Conservation (phyloP, 2,888 invertebrate species). For the Perizoma flavofasciatum region DNA sequence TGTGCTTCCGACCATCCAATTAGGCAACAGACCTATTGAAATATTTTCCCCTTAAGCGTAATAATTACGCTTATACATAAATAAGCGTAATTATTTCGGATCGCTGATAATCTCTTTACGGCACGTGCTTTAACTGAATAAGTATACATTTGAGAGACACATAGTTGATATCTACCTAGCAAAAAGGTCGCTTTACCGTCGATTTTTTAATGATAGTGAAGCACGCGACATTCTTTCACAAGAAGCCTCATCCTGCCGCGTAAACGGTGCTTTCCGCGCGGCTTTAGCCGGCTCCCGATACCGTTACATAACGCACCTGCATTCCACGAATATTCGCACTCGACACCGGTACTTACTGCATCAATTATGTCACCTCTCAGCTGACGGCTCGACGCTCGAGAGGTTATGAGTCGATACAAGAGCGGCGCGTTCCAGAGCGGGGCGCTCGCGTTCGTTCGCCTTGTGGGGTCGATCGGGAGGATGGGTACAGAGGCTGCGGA, state of each 20-base stretch:
- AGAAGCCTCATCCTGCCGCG: conserved; percentile 43
- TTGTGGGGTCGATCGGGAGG: conserved; percentile 60
- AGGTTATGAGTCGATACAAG: conserved; percentile 55
- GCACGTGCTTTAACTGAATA: conserved; percentile 12
- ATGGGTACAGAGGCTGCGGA: conserved; percentile 75
- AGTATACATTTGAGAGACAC: conserved; percentile 15
- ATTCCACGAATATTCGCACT: conserved; percentile 62
- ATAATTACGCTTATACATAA: conserved; percentile 35
- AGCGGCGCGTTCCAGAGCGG: conserved; percentile 40
- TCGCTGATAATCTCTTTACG: conserved; percentile 22
- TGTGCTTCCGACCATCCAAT: conserved; percentile 60
- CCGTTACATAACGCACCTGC: conserved; percentile 78
- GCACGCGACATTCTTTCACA: conserved; percentile 42
- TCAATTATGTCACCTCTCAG: conserved; percentile 80
- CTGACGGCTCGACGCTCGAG: conserved; percentile 58
- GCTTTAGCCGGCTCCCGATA: conserved; percentile 38
- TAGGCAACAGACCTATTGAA: conserved; percentile 51
- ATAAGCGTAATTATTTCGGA: conserved; percentile 31
- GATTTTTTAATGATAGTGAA: conserved; percentile 42
- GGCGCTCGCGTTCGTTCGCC: conserved; percentile 41
- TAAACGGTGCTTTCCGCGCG: conserved; percentile 33
- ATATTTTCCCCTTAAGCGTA: conserved; percentile 44
- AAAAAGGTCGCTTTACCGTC: conserved; percentile 23
- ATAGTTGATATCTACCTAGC: conserved; percentile 9
- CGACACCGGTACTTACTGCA: conserved; percentile 78